Base-by-base conservation (phyloP, 1,140 invertebrate genomes). In the Copidosoma floridanum region DNA sequence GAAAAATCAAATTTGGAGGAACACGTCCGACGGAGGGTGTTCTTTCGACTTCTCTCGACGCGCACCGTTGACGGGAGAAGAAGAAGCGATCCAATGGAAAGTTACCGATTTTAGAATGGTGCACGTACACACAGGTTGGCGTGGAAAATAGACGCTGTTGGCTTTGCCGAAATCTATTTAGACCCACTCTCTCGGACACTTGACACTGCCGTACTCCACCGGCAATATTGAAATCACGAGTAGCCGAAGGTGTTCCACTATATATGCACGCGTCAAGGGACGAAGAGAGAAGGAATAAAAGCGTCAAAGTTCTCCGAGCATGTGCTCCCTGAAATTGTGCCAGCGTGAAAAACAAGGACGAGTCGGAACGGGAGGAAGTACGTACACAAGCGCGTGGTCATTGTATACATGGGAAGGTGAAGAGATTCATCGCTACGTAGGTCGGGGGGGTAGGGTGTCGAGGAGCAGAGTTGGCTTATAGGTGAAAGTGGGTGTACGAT, bases 221-320 rank as follows among this genome's bases (percentile, higher is more conserved):
- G 61, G 61, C 62, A 63, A 67, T 71, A 71, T 72, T 72, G 66
- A 71, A 71, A 70, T 65, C 53, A 63, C 56, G 61, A 57, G 55
- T 55, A 47, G 48, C 3, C 3, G 38, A 18, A 41, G 2, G 14
- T 16, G 38, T 41, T 2, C 14, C 5, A n/a, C 7, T 41, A 14
- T 38, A 38, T 11, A 38, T 41, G 20, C 10, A 11, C 38, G n/a
- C 37, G 37, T 3, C n/a, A 14, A 14, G 14, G 6, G 32, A 6
- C 6, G 32, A 6, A 14, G 14, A 35, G 32, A 35, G 6, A 14
- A 14, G 32, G n/a, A 18, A 2, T 16, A 6, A 20, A 14, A 20
- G 7, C 3, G 26, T 8, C 1, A 12, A 12, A 6, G 16, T n/a
- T n/a, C n/a, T n/a, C n/a, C n/a, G n/a, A n/a, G n/a, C n/a, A n/a